Conservation (phyloP, 2,797 vertebrate species). For the Cuculus canorus region DNA sequence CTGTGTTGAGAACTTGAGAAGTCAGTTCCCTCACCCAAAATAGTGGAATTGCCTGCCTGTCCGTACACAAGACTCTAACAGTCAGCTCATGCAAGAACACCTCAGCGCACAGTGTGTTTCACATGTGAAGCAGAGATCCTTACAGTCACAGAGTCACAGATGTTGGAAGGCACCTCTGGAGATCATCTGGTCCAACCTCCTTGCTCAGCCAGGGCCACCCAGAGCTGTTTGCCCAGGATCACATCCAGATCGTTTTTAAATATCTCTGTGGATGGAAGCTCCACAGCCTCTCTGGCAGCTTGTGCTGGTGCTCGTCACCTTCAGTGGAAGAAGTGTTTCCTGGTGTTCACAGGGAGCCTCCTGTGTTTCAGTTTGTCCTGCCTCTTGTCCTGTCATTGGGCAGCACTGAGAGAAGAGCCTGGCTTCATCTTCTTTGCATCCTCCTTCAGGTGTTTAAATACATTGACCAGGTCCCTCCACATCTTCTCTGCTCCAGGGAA, state of each 20-base stretch:
- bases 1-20: neutral
- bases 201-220: neutral
- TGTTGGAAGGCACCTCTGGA: neutral
- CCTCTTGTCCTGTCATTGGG: neutral
- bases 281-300: neutral
- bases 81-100: neutral
- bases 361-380: neutral
- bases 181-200: neutral
- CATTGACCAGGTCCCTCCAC: neutral
- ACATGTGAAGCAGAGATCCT: neutral
- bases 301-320: neutral
- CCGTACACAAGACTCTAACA: neutral
- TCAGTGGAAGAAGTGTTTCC: neutral
- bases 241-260: neutral
- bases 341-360: neutral
- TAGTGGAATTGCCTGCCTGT: neutral
- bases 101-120: neutral
- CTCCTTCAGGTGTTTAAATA: neutral
- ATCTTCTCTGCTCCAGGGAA: neutral
- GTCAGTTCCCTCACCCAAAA: neutral
- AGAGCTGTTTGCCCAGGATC: neutral
- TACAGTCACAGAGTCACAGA: neutral
- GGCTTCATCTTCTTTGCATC: neutral
- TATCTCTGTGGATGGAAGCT: neutral
- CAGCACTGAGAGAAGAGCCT: neutral